These are phyloP conservation scores for Formica selysi DNA, from an alignment of 1,140 invertebrate species.

Conservation along the genomic window DNA sequence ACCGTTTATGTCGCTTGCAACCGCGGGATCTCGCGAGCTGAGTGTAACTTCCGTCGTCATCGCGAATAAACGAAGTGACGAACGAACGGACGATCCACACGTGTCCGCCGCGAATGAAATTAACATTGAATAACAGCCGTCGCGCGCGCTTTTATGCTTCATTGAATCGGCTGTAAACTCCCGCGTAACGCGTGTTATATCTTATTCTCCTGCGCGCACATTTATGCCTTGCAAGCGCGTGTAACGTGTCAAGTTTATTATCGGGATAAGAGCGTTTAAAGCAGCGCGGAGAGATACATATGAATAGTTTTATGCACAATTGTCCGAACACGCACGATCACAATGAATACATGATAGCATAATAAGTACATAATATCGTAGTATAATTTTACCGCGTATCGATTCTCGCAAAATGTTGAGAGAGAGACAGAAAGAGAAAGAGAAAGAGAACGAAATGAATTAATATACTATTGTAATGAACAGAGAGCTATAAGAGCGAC, in stretches of 20 bases:
- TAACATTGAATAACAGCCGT: slow-evolving; percentile 56
- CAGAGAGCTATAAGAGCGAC: neutral
- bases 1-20: neutral
- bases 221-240: slow-evolving; percentile 9
- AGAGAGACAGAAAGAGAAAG: no score
- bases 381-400: neutral
- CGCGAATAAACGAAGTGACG: slow-evolving; percentile 43
- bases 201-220: slow-evolving; percentile 14
- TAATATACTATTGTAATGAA: neutral
- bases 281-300: neutral
- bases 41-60: slow-evolving; percentile 44
- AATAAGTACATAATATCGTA: neutral
- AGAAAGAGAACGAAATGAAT: neutral
- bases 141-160: slow-evolving; percentile 40
- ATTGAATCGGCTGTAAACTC: slow-evolving; percentile 47
- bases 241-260: slow-evolving; percentile 20
- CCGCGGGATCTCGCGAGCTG: neutral
- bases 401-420: neutral
- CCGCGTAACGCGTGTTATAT: slow-evolving; percentile 2
- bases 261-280: neutral
- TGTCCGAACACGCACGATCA: neutral
- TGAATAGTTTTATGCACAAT: neutral
- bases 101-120: slow-evolving; percentile 56
- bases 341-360: slow-evolving; percentile 9
- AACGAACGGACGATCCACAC: slow-evolving; percentile 49